These are phyloP conservation scores for Cydia fagiglandana DNA, from an alignment of 1,140 invertebrate species.

Conservation along the genomic window DNA sequence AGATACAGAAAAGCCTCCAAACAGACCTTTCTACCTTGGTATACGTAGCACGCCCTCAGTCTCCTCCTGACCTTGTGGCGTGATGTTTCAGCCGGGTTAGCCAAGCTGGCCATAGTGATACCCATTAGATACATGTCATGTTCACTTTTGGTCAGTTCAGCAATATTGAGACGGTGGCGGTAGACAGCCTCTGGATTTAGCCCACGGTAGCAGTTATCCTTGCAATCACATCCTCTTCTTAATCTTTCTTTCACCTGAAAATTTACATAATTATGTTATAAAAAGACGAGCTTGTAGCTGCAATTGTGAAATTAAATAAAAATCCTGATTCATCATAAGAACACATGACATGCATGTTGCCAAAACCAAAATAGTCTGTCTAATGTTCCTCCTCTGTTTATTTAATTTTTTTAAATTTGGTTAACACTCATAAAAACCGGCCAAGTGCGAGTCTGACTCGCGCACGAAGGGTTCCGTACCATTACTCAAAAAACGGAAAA, in stretches of 20 bases:
- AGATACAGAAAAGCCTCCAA: slow-evolving; percentile 89
- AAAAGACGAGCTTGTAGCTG: neutral
- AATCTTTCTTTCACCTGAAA: slow-evolving; percentile 84
- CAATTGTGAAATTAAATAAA: too few species aligned
- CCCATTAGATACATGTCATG: slow-evolving; percentile 89
- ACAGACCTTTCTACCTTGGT: slow-evolving; percentile 87
- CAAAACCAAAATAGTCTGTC: too few species aligned
- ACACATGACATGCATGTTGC: too few species aligned
- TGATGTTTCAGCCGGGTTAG: slow-evolving; percentile 86
- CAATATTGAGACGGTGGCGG: slow-evolving; percentile 87
- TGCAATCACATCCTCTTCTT: slow-evolving; percentile 86
- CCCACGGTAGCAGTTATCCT: slow-evolving; percentile 86
- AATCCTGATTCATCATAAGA: too few species aligned
- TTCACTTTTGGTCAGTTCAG: slow-evolving; percentile 87
- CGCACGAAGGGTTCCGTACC: too few species aligned
- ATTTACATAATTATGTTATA: slow-evolving; percentile 30
- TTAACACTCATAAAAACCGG: too few species aligned
- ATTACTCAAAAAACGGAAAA: too few species aligned
- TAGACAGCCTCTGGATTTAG: slow-evolving; percentile 87
- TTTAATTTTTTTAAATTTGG: too few species aligned
- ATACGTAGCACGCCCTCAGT: slow-evolving; percentile 86
- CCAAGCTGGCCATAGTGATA: slow-evolving; percentile 88
- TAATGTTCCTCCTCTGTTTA: too few species aligned
- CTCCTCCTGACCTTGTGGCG: slow-evolving; percentile 86
- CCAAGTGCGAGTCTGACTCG: too few species aligned